Percentiles rank a stretch among this genome's conserved stretches.
These are phyloP conservation scores for Spisula solida DNA, from an alignment of 2,888 invertebrate species.

Conservation along the genomic window DNA sequence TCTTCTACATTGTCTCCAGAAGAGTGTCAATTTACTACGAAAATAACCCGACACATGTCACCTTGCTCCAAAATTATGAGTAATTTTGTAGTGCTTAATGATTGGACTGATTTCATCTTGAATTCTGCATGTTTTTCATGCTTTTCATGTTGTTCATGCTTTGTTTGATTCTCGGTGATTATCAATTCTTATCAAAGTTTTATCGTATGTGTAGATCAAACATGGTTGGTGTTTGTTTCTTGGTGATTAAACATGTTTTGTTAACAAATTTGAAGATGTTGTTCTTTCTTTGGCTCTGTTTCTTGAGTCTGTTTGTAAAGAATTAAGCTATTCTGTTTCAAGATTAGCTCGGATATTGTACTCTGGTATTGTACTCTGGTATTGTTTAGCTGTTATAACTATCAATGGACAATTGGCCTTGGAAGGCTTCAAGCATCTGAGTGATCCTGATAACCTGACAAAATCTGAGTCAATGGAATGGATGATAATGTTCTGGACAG, in stretches of 20 bases:
- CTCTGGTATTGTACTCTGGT: background rate
- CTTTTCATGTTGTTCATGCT: background rate
- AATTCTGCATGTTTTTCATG: background rate
- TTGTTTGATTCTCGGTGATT: background rate
- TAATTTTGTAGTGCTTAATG: constrained; percentile 25
- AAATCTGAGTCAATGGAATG: constrained; percentile 1
- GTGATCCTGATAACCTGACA: background rate
- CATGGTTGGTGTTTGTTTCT: background rate
- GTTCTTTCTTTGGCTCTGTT: background rate
- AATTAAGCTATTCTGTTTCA: background rate
- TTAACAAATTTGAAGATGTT: background rate
- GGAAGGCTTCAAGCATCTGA: constrained; percentile 17
- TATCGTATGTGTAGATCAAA: background rate
- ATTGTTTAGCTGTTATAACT: background rate
- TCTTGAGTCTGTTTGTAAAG: background rate
- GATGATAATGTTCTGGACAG: constrained; percentile 9
- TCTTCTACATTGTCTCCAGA: constrained; percentile 22
- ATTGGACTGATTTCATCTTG: background rate
- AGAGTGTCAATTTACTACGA: constrained; percentile 33
- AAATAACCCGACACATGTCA: constrained; percentile 39
- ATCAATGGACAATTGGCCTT: background rate
- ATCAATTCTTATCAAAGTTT: background rate
- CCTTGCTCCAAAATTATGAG: constrained; percentile 37
- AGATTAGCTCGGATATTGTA: background rate
- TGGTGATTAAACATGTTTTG: background rate